These are phyloP conservation scores for Antheraea pernyi DNA, from an alignment of 1,140 invertebrate genomes.

Conservation along the genomic window DNA sequence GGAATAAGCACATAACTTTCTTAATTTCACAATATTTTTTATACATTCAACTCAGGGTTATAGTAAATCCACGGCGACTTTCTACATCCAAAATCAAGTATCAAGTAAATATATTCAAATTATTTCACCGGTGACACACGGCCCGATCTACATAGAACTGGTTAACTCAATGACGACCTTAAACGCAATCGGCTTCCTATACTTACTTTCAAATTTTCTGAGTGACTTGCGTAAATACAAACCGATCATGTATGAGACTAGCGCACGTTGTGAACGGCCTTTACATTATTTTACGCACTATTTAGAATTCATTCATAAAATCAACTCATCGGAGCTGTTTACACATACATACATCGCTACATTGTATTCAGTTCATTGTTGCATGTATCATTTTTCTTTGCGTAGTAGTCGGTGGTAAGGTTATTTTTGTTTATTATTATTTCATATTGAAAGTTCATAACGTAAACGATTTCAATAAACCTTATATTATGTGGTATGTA, in stretches of 20 bases:
- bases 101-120: slow-evolving; percentile 15
- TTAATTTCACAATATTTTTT: slow-evolving; percentile 11
- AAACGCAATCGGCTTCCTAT: slow-evolving; percentile 52
- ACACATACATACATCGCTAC: not conserved
- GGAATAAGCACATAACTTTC: slow-evolving; percentile 8
- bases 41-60: slow-evolving; percentile 10
- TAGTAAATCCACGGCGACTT: slow-evolving; percentile 10
- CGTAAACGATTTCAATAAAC: too few species aligned
- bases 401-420: too few species aligned
- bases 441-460: too few species aligned
- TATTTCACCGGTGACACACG: slow-evolving; percentile 18
- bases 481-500: too few species aligned
- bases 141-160: slow-evolving; percentile 22
- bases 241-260: slow-evolving; percentile 29
- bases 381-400: not conserved
- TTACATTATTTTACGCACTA: not conserved
- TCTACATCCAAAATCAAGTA: slow-evolving; percentile 8
- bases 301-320: slow-evolving; percentile 6
- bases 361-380: not conserved
- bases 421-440: too few species aligned
- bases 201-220: slow-evolving; percentile 67
- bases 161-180: slow-evolving; percentile 48
- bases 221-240: slow-evolving; percentile 48
- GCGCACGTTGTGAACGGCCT: not conserved
- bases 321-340: not conserved